phyloP scores from a whole-genome alignment of 2,113 vertebrate species.

The Archilochus colubris region DNA sequence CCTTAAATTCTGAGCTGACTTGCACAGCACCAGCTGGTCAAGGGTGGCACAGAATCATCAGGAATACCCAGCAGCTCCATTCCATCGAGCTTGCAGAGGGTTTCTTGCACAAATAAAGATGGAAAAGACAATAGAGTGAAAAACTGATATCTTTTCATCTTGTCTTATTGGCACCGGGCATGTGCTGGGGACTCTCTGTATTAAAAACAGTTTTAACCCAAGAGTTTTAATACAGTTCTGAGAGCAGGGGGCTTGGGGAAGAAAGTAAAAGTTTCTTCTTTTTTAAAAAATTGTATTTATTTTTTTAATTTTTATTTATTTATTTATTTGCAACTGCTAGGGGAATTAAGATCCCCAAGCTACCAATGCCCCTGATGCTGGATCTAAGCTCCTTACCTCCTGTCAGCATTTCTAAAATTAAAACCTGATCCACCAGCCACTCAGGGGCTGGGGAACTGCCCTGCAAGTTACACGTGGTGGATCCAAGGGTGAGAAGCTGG shows the following conservation, averaged over 20 bases:
- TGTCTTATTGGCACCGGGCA: rapidly evolving
- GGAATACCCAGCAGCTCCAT: background rate
- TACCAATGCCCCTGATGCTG: background rate
- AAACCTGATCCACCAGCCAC: background rate
- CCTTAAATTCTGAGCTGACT: background rate
- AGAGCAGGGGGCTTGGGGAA: background rate
- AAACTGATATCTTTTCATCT: background rate
- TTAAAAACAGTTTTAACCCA: background rate
- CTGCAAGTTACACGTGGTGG: background rate
- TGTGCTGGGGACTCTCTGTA: background rate
- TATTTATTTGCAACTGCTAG: rapidly evolving
- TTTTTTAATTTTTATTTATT: too few relatives aligned
- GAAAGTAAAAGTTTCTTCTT: background rate
- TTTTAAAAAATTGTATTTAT: too few relatives aligned
- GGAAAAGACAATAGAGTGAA: background rate
- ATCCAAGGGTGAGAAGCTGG: background rate
- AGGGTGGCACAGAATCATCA: background rate
- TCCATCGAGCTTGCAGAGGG: background rate
- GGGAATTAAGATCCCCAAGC: background rate
- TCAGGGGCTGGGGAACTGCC: background rate
- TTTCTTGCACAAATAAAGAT: background rate
- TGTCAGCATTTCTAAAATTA: conserved; percentile 30
- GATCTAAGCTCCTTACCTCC: conserved; percentile 35
- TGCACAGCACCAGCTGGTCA: background rate
- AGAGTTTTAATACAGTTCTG: background rate